Conservation (phyloP, 2,113 vertebrate genomes). For the Astatoreochromis straeleni region DNA sequence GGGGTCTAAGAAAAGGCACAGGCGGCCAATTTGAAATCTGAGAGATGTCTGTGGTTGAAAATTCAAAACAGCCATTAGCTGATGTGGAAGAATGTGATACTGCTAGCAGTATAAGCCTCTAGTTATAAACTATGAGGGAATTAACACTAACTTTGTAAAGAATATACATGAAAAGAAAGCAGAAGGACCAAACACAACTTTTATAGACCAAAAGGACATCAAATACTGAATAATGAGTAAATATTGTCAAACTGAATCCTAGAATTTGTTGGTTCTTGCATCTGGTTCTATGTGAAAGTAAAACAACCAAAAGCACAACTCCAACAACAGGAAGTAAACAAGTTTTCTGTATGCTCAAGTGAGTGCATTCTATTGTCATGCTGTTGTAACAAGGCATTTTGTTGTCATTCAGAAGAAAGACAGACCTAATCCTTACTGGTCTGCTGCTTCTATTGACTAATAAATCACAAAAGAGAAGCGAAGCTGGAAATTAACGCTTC, state of each 20-base stretch:
- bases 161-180: background rate
- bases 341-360: background rate
- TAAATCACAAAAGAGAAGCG: background rate
- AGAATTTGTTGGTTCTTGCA: background rate
- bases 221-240: background rate
- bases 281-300: background rate
- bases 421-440: background rate
- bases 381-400: background rate
- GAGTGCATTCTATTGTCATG: background rate
- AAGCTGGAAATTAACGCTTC: background rate
- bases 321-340: background rate
- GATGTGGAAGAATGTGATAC: background rate
- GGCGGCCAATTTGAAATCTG: background rate
- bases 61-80: background rate
- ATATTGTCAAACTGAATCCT: background rate
- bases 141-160: background rate
- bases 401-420: background rate
- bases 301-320: background rate
- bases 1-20: background rate
- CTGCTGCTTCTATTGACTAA: conserved; percentile 9
- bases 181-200: background rate
- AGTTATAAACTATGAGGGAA: background rate
- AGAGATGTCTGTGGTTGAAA: background rate
- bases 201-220: background rate
- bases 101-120: background rate